Evolutionary conservation across 1,140 invertebrate species (phyloP), one percentile per base, ranked within the genome.

Genomic region (Hestina assimilis): DNA sequence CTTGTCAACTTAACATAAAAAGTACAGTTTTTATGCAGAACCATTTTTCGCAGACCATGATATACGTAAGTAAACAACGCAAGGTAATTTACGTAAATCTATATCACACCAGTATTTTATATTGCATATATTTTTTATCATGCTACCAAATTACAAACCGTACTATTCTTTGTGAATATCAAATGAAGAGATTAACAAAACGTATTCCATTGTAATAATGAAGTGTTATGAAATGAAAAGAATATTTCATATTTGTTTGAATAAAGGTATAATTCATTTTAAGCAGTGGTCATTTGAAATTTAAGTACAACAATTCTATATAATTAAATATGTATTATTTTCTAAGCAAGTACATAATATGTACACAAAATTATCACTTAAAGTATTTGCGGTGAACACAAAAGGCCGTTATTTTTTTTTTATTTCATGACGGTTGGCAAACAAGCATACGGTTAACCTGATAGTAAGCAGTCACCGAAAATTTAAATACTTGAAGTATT

Each of bases 101-200:
- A 8, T 33, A 4, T 15, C 12, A 17, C 7, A 14, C 19, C 12
- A 35, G n/a, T 12, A 20, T 35, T 35, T 24, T 35, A 31, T 35
- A 17, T 48, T 35, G 12, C 29, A 48, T 33, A 38, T 38, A 33
- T 47, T 48, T 48, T 48, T 48, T 33, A 48, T 35, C 29, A 35
- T 23, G 8, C 29, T 19, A 17, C 33, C 19, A 48, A 48, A 48
- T 48, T 48, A 48, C 46, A 48, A 48, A 48, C 46, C 29, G 31
- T 14, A 35, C 21, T 5, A 35, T 29, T 33, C 46, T 48, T 48
- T 48, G 46, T 35, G 46, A 48, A 48, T 48, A 35, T 3, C 29
- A 17, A 48, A 48, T 48, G 46, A 48, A 48, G 11, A 38, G 31
- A 35, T 48, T 47, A 47, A 31, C 29, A 17, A 29, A 14, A 29